Base-by-base conservation (phyloP, 2,888 invertebrate species). In the Metellina segmentata region DNA sequence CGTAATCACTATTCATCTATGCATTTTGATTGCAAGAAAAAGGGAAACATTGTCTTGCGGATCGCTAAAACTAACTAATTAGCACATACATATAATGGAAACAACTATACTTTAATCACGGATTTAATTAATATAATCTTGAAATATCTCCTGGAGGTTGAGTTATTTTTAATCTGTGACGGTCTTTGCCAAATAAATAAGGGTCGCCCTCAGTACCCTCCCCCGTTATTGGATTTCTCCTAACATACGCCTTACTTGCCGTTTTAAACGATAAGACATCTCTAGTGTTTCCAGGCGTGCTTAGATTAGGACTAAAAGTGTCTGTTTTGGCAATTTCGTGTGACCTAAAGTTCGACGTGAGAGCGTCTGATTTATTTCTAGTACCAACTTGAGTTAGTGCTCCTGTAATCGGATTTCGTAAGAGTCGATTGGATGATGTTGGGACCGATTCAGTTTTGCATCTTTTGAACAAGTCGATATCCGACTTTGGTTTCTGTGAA, bases 371-470 rank as follows among this genome's bases (percentile, higher is more conserved):
- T 13, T 74, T 69, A n/a, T 49, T 61, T 9, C 61, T 51, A 4
- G 9, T 61, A 34, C 49, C 16, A 1, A 77, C 7, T 49, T 85
- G 69, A 20, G 77, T 77, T 7, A 85, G 48, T 6, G 8, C 48
- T 2, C 85, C 85, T 9, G 85, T 85, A 34, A 85, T 85, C 5
- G 85, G 85, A 49, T 85, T 85, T n/a, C 83, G 51, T 19, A 85
- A n/a, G n/a, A 85, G 20, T 16, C 1, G 7, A 51, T n/a, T 51
- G 9, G 52, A 51, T 51, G 49, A 16, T 13, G 9, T 78, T 78
- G 49, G 51, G 7, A 9, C 7, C 13, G 9, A 7, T 9, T n/a
- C 13, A 49, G 52, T 81, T 11, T 8, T 19, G 0, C 7, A 53
- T 5, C 13, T 9, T 7, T 0, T 81, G 19, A 20, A 7, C 0